These are phyloP conservation scores for Emmelina monodactyla DNA, from an alignment of 2,888 invertebrate genomes.

Conservation along the genomic window DNA sequence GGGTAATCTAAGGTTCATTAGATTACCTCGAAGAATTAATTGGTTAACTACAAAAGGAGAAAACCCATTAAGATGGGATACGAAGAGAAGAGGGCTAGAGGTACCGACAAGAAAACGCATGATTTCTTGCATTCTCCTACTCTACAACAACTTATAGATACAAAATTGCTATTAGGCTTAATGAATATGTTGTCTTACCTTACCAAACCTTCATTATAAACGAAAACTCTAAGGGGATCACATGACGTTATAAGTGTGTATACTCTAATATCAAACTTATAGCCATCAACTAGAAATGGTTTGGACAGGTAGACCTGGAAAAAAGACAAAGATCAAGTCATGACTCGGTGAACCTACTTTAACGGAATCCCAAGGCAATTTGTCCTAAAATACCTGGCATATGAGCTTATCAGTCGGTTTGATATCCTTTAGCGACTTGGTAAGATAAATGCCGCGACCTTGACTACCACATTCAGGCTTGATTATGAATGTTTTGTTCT, in stretches of 20 bases:
- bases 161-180: too few relatives aligned
- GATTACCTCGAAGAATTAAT: too few relatives aligned
- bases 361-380: too few relatives aligned
- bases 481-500: conserved; percentile 82
- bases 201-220: conserved; percentile 91
- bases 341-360: background rate
- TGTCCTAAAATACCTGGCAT: conserved; percentile 86
- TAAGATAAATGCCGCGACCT: conserved; percentile 88
- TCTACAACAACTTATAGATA: too few relatives aligned
- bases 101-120: too few relatives aligned
- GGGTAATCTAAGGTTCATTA: too few relatives aligned
- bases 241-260: conserved; percentile 90
- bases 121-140: too few relatives aligned
- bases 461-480: conserved; percentile 93
- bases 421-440: conserved; percentile 80
- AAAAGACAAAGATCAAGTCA: background rate
- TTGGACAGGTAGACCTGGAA: conserved; percentile 61
- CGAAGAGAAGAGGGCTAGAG: too few relatives aligned
- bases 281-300: conserved; percentile 89
- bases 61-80: too few relatives aligned
- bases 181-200: conserved; percentile 66
- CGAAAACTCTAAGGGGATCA: conserved; percentile 87
- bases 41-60: too few relatives aligned
- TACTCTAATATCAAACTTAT: conserved; percentile 90
- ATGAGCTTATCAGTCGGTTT: conserved; percentile 84